Base-by-base conservation (phyloP, 2,888 invertebrate species). In the Meandrusa payeni region DNA sequence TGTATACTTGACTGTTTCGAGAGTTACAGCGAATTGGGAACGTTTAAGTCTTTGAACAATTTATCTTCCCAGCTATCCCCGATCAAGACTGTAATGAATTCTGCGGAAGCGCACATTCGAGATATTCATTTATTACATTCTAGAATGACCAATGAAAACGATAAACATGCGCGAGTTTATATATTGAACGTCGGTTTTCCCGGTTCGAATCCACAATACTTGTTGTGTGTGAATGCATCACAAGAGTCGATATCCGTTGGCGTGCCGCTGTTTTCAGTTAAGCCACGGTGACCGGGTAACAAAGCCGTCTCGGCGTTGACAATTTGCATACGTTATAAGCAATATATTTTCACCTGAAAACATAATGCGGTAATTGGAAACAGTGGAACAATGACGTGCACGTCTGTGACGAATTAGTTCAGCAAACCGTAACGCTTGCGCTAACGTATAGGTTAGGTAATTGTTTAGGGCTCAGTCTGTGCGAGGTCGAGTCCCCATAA, bases 401-500 rank as follows among this genome's bases (percentile, higher is more conserved):
- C 12, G 20, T 12, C 19, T 12, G 41, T 43, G 41, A 28, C 37
- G 48, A 27, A 39, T 41, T 32, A 27, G 32, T 46, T 47, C 26
- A 13, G 34, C 41, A 43, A 50, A 47, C 36, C 26, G 40, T 51
- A 50, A 32, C 12, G 11, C 33, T 33, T 13, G 41, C 33, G n/a
- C 20, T 7, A 13, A 26, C 33, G 33, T 27, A 6, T 11, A 27
- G 33, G 20, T 41, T 41, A 7, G 20, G 26, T 33, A 34, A 28
- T 23, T 22, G 28, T 55, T 59, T 65, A 72, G 72, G 74, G 78
- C 75, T 79, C 75, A 76, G 64, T 69, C 73, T 64, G 63, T 63
- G 70, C 76, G 76, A 77, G 77, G 76, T 78, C 79, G 71, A 67
- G 77, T 77, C 78, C 78, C 80, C 77, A 69, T 81, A 75, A 76